Evolutionary conservation across 2,888 invertebrate species (phyloP).

Genomic region (Diaperis boleti): DNA sequence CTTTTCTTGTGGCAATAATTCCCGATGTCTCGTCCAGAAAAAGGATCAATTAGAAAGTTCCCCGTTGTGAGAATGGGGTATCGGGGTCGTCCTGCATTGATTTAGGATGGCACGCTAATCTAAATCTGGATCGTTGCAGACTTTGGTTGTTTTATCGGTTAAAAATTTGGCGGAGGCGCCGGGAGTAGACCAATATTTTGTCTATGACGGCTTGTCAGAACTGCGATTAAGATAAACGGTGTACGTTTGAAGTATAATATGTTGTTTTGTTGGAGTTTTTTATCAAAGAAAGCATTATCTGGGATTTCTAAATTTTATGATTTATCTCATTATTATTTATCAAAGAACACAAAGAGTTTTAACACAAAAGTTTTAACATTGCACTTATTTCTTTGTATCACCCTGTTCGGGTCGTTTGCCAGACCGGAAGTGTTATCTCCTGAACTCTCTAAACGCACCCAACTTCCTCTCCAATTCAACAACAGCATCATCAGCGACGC

Average conservation of each 20-base stretch:
- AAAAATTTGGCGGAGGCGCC: constrained; percentile 30
- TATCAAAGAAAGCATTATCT: too few species aligned
- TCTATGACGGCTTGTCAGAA: constrained; percentile 14
- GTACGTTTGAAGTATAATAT: too few species aligned
- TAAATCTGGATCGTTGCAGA: constrained; percentile 5
- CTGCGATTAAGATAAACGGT: constrained; percentile 16
- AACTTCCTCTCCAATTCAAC: constrained; percentile 21
- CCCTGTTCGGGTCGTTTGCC: constrained; percentile 13
- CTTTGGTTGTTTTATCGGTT: constrained; percentile 1
- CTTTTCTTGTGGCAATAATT: constrained; percentile 6
- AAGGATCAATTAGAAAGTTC: constrained; percentile 18
- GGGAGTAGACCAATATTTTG: constrained; percentile 9
- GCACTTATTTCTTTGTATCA: constrained; percentile 19
- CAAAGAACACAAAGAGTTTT: too few species aligned
- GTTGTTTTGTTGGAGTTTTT: too few species aligned
- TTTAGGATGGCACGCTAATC: constrained; percentile 11
- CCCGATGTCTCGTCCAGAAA: neutral
- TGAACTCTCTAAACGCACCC: neutral
- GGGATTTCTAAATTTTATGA: too few species aligned
- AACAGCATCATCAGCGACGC: constrained; percentile 14
- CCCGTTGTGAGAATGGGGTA: neutral
- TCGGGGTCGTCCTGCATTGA: constrained; percentile 2
- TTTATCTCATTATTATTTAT: too few species aligned
- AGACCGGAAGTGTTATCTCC: constrained; percentile 20
- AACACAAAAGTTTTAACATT: too few species aligned